Base-by-base conservation (phyloP, 2,888 invertebrate species). In the Ophion costatus region DNA sequence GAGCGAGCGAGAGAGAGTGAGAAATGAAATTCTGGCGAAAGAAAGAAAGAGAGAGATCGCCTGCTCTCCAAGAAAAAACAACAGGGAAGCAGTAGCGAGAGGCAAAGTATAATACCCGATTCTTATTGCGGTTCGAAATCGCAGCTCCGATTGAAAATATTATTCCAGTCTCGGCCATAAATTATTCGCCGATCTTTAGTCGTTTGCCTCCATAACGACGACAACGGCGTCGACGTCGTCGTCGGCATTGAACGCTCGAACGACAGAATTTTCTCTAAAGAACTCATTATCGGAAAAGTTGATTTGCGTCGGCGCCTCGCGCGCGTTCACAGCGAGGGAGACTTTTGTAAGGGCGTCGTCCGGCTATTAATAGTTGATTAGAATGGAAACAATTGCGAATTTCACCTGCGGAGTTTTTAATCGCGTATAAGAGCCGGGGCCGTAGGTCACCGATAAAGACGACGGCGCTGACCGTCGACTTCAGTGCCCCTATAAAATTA, bases 271-370 rank as follows among this genome's bases (percentile, higher is more conserved):
- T 91, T 92, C 42, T 71, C 90, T 90, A 90, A 90, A 90, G 90
- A 91, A 91, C 92, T 92, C 92, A 92, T 92, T 92, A 92, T 91
- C 88, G 92, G 89, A 85, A 89, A 92, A 90, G 90, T 91, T 89
- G 86, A 82, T 82, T 81, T 82, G 78, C 76, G 57, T 71, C 57
- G 38, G 70, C 33, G 6, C 20, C 38, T 20, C 38, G 42, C 17
- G 51, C 84, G 9, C 61, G 63, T 61, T 45, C 64, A n/a, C 24
- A 20, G 80, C 64, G 51, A 71, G 33, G 33, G 75, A 74, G 45
- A 61, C 67, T 57, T 73, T 80, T 78, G 51, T 42, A 61, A 67
- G 71, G 71, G 66, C 11, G 9, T 38, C 38, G 24, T 57, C 10
- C 71, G 83, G 24, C 89, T 88, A 91, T 92, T 92, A 91, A 92